Evolutionary conservation across 2,888 invertebrate species (phyloP), one percentile per base, ranked within the genome.

Genomic region (Habrosyne pyritoides): DNA sequence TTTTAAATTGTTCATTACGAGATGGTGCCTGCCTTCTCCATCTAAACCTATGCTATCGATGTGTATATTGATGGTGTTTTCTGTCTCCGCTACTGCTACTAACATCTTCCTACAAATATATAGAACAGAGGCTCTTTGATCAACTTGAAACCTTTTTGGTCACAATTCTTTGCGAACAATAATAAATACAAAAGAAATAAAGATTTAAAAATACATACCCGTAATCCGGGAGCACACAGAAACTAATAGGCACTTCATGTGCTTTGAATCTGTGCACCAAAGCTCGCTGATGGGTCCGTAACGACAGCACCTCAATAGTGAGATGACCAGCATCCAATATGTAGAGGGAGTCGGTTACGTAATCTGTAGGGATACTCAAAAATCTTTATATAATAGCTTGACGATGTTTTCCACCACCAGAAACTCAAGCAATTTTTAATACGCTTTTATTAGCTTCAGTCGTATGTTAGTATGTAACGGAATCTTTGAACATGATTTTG

Each of bases 11-110:
- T 83, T 84, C 63, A 73, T 71, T 12, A 87, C 47, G 1, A 90
- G 59, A 26, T 78, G 80, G 2, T 67, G 65, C n/a, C 85, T 70
- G 0, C 71, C 94, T 0, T 87, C 80, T 0, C 97, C 97, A 67
- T 95, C 95, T 86, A 97, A 93, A 0, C 94, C 89, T 58, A 96
- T 89, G 57, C 94, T 93, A 75, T 96, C 95, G 28, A 98, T 95
- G 61, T 95, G 94, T 14, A 91, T 84, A 21, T 79, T 77, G 7
- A 78, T 82, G 62, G 55, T 82, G 52, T 71, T 60, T 7, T 84
- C 80, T 1, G 78, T 86, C 22, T 85, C 85, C 46, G 87, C 79
- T 0, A 95, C 79, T 0, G 95, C 95, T 1, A 96, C 89, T 70
- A 95, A 94, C 93, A 96, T 94, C 52, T 93, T 90, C 52, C 95